Base-by-base conservation (phyloP, 2,888 invertebrate species). In the Synergus itoensis region DNA sequence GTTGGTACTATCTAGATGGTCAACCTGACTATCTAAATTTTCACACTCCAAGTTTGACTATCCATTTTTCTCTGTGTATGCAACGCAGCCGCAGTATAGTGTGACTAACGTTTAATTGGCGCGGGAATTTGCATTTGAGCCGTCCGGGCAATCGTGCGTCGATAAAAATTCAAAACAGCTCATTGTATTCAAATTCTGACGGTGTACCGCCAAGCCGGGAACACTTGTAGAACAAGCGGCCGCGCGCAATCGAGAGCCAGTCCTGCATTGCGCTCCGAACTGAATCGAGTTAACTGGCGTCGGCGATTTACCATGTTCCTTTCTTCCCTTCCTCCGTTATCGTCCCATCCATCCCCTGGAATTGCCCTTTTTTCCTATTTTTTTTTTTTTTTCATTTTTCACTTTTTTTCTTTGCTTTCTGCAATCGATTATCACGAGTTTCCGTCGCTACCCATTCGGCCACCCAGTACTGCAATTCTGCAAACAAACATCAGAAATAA, bases 111-210 rank as follows among this genome's bases (percentile, higher is more conserved):
- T 86, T 90, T 90, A 90, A 90, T 90, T 90, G 89, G 87, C 86
- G 84, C 81, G 85, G 85, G 83, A 87, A 89, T 89, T 89, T 88
- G 86, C 87, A 88, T 87, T 81, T 77, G 82, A 79, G 82, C 82
- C 79, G 79, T 80, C 75, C 81, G 82, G 83, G 84, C 86, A 87
- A 88, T 88, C 86, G 85, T 80, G 83, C 81, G 84, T 83, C 88
- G 89, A 91, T 91, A 90, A 91, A 90, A 91, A 91, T 90, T 90
- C 87, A 89, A 90, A 90, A 88, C 88, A 88, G 88, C 89, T 90
- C 90, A 91, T 91, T 91, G 90, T 91, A 91, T 91, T 91, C 88
- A 91, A 91, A 91, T 91, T 89, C 86, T 81, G 82, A 85, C 84
- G 84, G 85, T 86, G 85, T 86, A 86, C 83, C 82, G 80, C 82